Base-by-base conservation (phyloP, 2,888 invertebrate genomes). In the Agrochola litura region DNA sequence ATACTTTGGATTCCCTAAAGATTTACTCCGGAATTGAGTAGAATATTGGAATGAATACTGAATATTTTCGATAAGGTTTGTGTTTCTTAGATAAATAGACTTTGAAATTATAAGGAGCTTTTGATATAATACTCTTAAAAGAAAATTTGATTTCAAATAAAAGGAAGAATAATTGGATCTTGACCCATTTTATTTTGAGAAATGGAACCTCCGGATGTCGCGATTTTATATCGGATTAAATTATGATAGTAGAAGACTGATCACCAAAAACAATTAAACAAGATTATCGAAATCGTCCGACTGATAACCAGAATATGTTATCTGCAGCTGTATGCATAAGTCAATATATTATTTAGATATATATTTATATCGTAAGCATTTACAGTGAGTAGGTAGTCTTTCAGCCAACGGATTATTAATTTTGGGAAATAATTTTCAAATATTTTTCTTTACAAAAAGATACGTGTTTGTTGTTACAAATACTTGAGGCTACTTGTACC, bases 1-100 rank as follows among this genome's bases (percentile, higher is more conserved):
- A 93, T 94, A 90, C 89, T 90, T 89, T 68, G 88, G 90, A 94
- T 94, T 94, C 94, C 93, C 93, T 77, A 77, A 87, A 86, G 94
- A 89, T 80, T 86, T 79, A 78, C 77, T 83, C 71, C 80, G 89
- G 81, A 88, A 92, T 92, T 87, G 91, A 89, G 76, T 84, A 79
- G 82, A 89, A 88, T 90, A 91, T 92, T 87, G 89, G 89, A 91
- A 91, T 91, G 91, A 91, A 90, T 91, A 88, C 89, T 85, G 86
- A 89, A 85, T 86, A 89, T 86, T 88, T 87, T 83, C 84, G 82
- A 81, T 86, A 84, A 67, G 65, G 46, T 74, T 71, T 75, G 52
- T 77, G 68, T 78, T 69, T 64, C 30, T 16, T 19, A 30, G 58
- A 64, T 67, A 78, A 76, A 77, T 69, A 72, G 56, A 61, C 14